Evolutionary conservation across 2,888 invertebrate species (phyloP), one percentile per base, ranked within the genome.

Genomic region (Zeuzera pyrina): DNA sequence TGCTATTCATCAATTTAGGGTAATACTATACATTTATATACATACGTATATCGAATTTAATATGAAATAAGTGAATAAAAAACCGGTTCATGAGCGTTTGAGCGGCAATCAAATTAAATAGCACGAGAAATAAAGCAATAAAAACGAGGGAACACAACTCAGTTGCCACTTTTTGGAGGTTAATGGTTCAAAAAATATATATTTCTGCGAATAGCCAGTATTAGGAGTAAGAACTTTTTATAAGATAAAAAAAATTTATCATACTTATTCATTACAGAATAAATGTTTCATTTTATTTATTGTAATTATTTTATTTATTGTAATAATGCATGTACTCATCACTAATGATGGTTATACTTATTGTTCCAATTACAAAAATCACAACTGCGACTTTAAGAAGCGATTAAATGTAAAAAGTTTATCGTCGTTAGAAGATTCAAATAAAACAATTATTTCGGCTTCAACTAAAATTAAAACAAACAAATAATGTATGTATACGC

Each of bases 91-190:
- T 42, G 41, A 50, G 52, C 54, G 52, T 57, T 47, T 42, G 41
- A 50, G 52, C 54, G 52, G 57, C 43, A 42, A 47, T 46, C 39
- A 41, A 43, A 44, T 57, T 49, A 57, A 62, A 63, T 57, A 55
- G 52, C 53, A 50, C 42, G 48, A 52, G 51, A 53, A 55, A 59
- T 67, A 59, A 63, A 64, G 59, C 58, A 47, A 66, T 67, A 64
- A 68, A 36, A 11, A 62, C 57, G 49, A 49, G 47, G 56, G 43
- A 52, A 47, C 49, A 47, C 49, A 53, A 57, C 61, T 58, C 52
- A 53, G 47, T 41, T 37, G 47, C 43, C 40, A 39, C 41, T 47
- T 45, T 52, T 56, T 51, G 44, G 56, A 61, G 54, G 56, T 57
- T 62, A 63, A 65, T 58, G 57, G 49, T 50, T 54, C 52, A 48